Evolutionary conservation across 2,888 invertebrate species (phyloP).

Genomic region (Capitulum mitella): DNA sequence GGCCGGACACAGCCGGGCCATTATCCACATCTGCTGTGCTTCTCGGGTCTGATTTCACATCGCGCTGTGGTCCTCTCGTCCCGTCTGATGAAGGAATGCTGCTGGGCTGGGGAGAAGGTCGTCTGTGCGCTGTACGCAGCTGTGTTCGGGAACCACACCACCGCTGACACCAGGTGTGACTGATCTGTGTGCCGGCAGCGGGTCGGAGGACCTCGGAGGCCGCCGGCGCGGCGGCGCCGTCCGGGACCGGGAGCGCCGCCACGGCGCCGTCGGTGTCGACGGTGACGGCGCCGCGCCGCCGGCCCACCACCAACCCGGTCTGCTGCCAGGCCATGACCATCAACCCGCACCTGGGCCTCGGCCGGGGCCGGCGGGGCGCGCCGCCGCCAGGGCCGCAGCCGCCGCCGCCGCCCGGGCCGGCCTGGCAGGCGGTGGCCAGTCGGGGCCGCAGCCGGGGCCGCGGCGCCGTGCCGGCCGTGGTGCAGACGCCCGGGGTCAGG

Average conservation of each 20-base stretch:
- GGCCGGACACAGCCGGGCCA: no score
- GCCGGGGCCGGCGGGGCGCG: background rate
- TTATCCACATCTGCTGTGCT: no score
- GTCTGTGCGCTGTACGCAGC: no score
- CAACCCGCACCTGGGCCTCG: constrained; percentile 14
- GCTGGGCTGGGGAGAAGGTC: background rate
- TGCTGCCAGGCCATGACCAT: constrained; percentile 1
- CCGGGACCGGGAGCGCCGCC: background rate
- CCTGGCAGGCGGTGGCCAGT: background rate
- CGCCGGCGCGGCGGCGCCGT: background rate
- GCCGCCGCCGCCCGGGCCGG: background rate
- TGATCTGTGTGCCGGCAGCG: no score
- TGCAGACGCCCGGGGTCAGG: background rate
- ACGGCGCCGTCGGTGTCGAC: background rate
- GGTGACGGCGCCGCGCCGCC: background rate
- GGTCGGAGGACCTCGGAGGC: no score
- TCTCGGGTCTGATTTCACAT: no score
- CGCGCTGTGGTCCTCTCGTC: no score
- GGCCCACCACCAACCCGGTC: background rate
- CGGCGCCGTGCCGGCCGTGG: background rate
- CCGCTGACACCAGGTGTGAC: no score
- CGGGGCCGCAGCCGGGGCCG: constrained; percentile 10
- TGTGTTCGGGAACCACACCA: no score
- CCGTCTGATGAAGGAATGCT: background rate
- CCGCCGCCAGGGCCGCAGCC: no score